A percentile compares a stretch with the other conserved stretches of the same genome.
Conservation (phyloP, 30 jellyfish, hydroid and myxozoan genomes). For the Hydra vulgaris region DNA sequence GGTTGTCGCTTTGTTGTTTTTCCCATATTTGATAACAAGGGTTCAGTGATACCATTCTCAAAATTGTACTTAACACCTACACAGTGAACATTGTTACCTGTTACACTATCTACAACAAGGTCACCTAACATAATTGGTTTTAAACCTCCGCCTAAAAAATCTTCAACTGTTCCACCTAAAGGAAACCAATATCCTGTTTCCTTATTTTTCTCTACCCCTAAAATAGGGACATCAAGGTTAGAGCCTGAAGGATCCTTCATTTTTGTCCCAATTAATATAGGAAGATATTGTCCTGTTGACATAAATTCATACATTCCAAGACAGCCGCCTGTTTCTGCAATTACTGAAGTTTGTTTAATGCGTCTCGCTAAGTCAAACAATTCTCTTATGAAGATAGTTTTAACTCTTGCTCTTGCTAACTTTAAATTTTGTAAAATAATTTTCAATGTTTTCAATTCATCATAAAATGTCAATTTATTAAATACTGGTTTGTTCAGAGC, state of each 20-base stretch:
- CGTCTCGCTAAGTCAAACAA: constrained; percentile 46
- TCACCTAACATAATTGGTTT: constrained; percentile 79
- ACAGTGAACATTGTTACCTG: constrained; percentile 50
- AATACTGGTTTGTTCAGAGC: constrained; percentile 61
- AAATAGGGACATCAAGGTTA: constrained; percentile 81
- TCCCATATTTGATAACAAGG: constrained; percentile 47
- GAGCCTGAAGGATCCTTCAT: constrained; percentile 97
- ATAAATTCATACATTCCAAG: constrained; percentile 91
- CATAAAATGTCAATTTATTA: constrained; percentile 48
- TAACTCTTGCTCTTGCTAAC: constrained; percentile 54
- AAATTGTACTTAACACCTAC: constrained; percentile 70
- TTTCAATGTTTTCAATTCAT: constrained; percentile 71
- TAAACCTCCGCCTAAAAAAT: constrained; percentile 82
- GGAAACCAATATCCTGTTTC: constrained; percentile 54
- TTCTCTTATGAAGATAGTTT: constrained; percentile 51
- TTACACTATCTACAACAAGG: constrained; percentile 62
- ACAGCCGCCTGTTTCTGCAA: constrained; percentile 79
- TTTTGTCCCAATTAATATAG: constrained; percentile 72
- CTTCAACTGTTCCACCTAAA: constrained; percentile 93
- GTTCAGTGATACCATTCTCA: constrained; percentile 74
- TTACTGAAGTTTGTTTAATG: constrained; percentile 40
- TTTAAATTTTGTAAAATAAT: constrained; percentile 44
- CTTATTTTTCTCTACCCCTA: constrained; percentile 75
- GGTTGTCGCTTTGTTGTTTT: constrained; percentile 60
- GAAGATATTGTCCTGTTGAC: constrained; percentile 77